A percentile compares a stretch with the other conserved stretches of the same genome.
Conservation (phyloP, 2,888 invertebrate genomes). For the Pseudanteris insignis region DNA sequence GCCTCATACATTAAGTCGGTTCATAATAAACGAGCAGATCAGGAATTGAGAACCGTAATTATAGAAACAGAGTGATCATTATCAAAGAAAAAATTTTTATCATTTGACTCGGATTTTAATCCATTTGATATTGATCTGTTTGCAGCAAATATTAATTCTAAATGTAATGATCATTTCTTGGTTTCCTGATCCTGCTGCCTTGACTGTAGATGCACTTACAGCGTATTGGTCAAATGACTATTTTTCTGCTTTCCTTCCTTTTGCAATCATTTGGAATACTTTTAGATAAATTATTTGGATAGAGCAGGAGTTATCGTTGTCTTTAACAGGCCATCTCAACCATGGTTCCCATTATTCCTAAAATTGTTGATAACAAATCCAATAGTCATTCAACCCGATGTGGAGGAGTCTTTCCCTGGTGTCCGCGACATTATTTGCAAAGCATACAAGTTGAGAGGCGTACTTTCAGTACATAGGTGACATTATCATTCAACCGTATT, state of each 20-base stretch:
- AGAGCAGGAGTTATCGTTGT: conserved; percentile 19
- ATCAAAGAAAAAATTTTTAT: not conserved
- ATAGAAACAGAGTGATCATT: not conserved
- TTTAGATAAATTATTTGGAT: conserved; percentile 8
- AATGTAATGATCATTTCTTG: conserved; percentile 42
- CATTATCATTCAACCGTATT: too few species aligned
- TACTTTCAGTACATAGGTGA: too few species aligned
- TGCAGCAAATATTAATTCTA: conserved; percentile 29
- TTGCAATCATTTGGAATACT: conserved; percentile 36
- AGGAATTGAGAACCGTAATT: not conserved
- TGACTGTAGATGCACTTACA: conserved; percentile 40
- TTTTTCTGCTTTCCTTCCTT: conserved; percentile 46
- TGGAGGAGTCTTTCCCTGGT: too few species aligned
- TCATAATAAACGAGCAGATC: not conserved
- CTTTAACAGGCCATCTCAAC: conserved; percentile 45
- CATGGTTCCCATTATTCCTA: conserved; percentile 52
- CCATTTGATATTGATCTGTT: conserved; percentile 39
- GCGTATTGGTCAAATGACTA: conserved; percentile 5
- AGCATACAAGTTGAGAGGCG: too few species aligned
- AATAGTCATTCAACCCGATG: conserved; percentile 46
- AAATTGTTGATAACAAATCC: conserved; percentile 9
- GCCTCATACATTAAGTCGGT: not conserved
- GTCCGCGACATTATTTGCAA: too few species aligned
- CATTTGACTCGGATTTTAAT: not conserved
- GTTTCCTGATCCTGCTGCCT: conserved; percentile 25